Evolutionary conservation across 2,797 vertebrate species (phyloP).

Genomic region (Margarornis squamiger): DNA sequence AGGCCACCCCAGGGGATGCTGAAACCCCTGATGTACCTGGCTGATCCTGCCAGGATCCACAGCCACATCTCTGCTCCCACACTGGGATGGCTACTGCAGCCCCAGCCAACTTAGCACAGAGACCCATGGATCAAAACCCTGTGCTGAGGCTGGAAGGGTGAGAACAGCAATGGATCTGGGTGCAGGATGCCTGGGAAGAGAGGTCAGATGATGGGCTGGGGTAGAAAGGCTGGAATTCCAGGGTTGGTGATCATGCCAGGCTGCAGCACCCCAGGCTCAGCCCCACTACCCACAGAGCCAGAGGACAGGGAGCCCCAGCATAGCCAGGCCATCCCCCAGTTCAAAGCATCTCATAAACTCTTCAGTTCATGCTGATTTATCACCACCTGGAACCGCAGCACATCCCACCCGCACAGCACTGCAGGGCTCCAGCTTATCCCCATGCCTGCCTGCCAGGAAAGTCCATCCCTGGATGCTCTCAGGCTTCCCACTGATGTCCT

Average conservation of each 20-base stretch:
- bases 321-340: neutral
- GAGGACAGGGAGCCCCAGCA: accelerated
- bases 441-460: neutral
- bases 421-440: neutral
- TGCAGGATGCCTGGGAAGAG: neutral
- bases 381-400: neutral
- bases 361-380: neutral
- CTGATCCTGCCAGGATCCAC: neutral
- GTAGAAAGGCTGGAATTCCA: accelerated
- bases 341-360: neutral
- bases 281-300: accelerated
- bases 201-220: neutral
- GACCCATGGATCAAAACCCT: neutral
- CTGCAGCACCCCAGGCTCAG: neutral
- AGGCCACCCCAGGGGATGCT: neutral
- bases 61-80: neutral
- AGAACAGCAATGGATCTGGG: neutral
- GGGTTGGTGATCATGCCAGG: neutral
- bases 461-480: neutral
- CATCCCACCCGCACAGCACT: neutral
- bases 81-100: neutral
- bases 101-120: accelerated
- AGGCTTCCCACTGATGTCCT: accelerated
- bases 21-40: neutral
- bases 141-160: neutral